Conservation (phyloP, 2,797 vertebrate genomes). For the Enteromius viviparus region DNA sequence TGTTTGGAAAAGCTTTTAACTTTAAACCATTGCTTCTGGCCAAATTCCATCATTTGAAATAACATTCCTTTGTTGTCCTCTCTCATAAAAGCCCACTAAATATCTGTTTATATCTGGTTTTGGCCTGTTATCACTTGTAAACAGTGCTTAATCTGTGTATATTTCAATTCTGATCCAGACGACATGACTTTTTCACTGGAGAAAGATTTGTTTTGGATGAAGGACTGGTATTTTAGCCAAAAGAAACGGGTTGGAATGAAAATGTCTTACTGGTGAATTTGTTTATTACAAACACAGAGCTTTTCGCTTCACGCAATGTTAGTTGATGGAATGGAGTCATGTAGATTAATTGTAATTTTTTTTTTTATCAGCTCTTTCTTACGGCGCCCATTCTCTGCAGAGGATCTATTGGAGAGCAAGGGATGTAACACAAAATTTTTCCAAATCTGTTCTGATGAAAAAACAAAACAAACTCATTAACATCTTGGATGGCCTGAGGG, state of each 20-base stretch:
- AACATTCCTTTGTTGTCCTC: neutral
- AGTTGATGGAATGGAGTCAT: neutral
- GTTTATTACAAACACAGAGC: neutral
- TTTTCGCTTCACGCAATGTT: neutral
- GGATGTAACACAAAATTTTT: neutral
- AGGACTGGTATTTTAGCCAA: neutral
- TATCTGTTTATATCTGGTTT: neutral
- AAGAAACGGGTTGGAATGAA: neutral
- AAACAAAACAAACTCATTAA: neutral
- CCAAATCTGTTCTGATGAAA: neutral
- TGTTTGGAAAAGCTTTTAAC: neutral
- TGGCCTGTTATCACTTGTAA: neutral
- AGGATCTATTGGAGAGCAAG: neutral
- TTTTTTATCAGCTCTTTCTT: neutral
- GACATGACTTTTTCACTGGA: neutral
- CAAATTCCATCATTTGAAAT: neutral
- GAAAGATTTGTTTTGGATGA: neutral
- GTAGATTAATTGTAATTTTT: neutral
- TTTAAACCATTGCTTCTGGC: neutral
- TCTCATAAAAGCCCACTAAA: neutral
- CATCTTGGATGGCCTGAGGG: neutral
- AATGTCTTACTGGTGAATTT: too few species aligned
- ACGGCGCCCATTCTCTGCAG: neutral
- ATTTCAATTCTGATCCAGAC: neutral
- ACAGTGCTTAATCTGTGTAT: neutral